Base-by-base conservation (phyloP, 2,113 vertebrate genomes). In the Dipodomys spectabilis region DNA sequence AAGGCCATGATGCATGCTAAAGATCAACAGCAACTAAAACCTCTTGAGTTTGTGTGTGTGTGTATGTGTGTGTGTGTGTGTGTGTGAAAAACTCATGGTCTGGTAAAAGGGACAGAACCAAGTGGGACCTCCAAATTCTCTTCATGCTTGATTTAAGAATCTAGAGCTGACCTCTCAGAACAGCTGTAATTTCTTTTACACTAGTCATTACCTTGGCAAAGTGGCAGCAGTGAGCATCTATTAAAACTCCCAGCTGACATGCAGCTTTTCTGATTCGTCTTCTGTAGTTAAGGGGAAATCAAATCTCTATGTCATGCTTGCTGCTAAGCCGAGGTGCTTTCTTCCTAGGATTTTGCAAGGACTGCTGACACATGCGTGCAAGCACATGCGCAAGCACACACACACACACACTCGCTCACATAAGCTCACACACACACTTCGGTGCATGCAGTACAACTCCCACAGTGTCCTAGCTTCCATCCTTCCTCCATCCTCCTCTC, bases 221-320 rank as follows among this genome's bases (percentile, higher is more conserved):
- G 13, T 35, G 35, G 49, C 53, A 13, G 72, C 81, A 92, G 57
- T 67, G 1, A 3, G 44, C 73, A 8, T 79, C 82, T 90, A 69
- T 90, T 93, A 95, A 86, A 94, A 95, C 86, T 96, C 95, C 62
- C 12, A 4, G 82, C 86, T 95, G 84, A 95, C 64, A 35, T 22
- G 82, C 9, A 4, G 65, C 78, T 91, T 87, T 74, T 74, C 67
- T n/a, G 86, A 62, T 73, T 27, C 7, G 16, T 79, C 84, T 95
- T 94, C 93, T 73, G 12, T 84, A 92, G 44, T 91, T 94, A 68
- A 95, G 77, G 57, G 77, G 62, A 81, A 96, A 97, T 94, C 91
- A 92, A 69, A 96, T 85, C 19, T 92, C 83, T 20, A 69, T 1
- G 4, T 64, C 39, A 92, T 90, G 64, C 32, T 80, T 84, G 80